Evolutionary conservation across 2,797 vertebrate genomes (phyloP).

Genomic region (Sus cebifrons): DNA sequence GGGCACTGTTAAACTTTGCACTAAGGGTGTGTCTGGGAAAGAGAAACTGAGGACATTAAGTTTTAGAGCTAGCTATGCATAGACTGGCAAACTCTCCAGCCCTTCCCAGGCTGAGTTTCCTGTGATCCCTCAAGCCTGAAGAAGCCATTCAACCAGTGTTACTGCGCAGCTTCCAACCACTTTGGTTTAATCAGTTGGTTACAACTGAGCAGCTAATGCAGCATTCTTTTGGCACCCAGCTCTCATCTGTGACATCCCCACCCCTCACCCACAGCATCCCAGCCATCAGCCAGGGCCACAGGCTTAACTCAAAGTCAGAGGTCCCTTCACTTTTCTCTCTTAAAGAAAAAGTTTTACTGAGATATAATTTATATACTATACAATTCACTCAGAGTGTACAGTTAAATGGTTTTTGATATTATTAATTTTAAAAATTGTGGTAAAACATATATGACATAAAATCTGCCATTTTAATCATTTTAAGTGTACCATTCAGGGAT

Average conservation of each 20-base stretch:
- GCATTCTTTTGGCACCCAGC: not conserved
- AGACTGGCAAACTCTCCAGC: not conserved
- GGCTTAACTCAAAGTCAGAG: not conserved
- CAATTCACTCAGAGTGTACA: not conserved
- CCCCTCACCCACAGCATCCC: not conserved
- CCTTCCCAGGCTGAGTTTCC: not conserved
- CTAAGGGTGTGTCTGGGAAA: not conserved
- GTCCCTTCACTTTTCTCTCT: not conserved
- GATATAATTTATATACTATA: not conserved
- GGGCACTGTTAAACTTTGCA: not conserved
- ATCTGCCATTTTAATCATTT: not conserved
- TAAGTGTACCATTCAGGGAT: not conserved
- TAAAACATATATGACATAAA: not conserved
- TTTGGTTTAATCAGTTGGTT: not conserved
- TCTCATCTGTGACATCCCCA: not conserved
- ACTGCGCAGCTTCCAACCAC: not conserved
- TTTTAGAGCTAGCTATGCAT: not conserved
- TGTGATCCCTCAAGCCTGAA: not conserved
- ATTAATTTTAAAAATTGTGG: not conserved
- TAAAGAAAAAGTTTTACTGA: not conserved
- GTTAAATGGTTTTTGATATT: not conserved
- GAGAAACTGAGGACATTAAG: not conserved
- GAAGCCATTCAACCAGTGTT: not conserved
- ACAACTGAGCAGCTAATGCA: fast-evolving
- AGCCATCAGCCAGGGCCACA: not conserved